Conservation (phyloP, 2,113 vertebrate species). For the Nibea coibor region DNA sequence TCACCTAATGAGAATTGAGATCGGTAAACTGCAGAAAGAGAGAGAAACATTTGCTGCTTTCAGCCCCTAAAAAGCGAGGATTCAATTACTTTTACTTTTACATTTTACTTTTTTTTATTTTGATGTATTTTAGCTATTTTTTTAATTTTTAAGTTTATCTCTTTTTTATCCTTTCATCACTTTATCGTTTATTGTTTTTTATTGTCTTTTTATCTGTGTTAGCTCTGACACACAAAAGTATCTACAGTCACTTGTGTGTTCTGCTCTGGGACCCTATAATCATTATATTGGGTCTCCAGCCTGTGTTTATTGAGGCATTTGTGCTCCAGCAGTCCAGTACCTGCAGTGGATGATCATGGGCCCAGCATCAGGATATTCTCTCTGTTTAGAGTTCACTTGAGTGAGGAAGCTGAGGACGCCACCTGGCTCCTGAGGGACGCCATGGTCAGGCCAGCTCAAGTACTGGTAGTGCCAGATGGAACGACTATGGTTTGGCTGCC, state of each 20-base stretch:
- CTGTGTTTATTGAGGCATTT: not conserved
- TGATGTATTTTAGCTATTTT: no score
- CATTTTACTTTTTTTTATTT: no score
- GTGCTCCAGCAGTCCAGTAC: constrained; percentile 70
- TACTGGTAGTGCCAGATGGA: constrained; percentile 97
- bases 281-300: not conserved
- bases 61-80: not conserved
- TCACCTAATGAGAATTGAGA: not conserved
- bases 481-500: constrained; percentile 79
- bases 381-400: constrained; percentile 91
- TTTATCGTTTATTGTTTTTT: no score
- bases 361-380: constrained; percentile 80
- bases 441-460: constrained; percentile 97
- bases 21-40: not conserved
- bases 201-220: no score
- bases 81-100: not conserved
- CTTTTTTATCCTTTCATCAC: no score
- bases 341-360: constrained; percentile 97
- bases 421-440: constrained; percentile 92
- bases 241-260: not conserved
- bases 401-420: constrained; percentile 93
- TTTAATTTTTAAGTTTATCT: no score
- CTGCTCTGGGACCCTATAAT: not conserved
- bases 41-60: not conserved
- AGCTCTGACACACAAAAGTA: not conserved